These are phyloP conservation scores for Paraescarpia echinospica DNA, from an alignment of 1,140 invertebrate species.

Conservation along the genomic window DNA sequence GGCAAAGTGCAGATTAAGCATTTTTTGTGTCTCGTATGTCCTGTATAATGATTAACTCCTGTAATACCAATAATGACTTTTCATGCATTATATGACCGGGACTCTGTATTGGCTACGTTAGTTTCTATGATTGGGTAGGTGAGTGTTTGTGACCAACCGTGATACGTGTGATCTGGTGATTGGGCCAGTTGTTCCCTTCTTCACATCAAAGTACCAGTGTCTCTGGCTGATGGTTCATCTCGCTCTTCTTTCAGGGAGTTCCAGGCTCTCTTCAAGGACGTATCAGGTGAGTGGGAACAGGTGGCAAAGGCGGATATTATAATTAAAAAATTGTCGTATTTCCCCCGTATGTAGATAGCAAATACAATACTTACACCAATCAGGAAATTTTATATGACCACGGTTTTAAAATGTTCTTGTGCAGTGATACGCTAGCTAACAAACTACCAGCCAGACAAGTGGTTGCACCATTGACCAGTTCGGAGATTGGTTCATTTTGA, in stretches of 20 bases:
- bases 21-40: neutral
- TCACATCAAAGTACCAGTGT: neutral
- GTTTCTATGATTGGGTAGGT: neutral
- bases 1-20: neutral
- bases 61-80: neutral
- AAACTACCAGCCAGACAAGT: too few relatives aligned
- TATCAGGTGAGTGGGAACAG: slow-evolving; percentile 17
- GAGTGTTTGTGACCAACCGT: neutral
- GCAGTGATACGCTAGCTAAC: too few relatives aligned
- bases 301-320: too few relatives aligned
- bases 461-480: too few relatives aligned
- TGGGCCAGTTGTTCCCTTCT: neutral
- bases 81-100: neutral
- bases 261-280: slow-evolving; percentile 31
- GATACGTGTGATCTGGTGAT: neutral
- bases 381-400: too few relatives aligned
- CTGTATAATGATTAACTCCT: neutral
- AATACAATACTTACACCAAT: too few relatives aligned
- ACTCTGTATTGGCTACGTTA: neutral
- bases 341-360: too few relatives aligned
- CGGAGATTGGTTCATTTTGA: too few relatives aligned
- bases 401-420: too few relatives aligned
- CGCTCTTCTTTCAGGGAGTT: slow-evolving; percentile 26
- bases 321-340: too few relatives aligned
- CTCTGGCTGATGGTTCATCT: neutral